Percentiles rank a stretch among this genome's conserved stretches.
Conservation (phyloP, 2,888 invertebrate genomes). For the Amphipyra tragopoginis region DNA sequence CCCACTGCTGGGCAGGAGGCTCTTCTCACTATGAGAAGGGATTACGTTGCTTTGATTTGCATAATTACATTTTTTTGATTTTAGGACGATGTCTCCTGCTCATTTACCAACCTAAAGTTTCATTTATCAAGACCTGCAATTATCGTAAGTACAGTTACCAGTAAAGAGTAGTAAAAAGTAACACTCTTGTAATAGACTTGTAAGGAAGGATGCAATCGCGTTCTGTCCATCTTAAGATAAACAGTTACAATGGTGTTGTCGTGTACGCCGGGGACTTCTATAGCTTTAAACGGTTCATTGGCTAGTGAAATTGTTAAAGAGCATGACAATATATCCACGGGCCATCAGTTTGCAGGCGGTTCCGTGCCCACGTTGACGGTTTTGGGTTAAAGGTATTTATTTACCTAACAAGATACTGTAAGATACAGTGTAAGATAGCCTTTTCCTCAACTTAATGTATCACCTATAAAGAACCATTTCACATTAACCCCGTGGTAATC, state of each 20-base stretch:
- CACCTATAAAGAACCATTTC: constrained; percentile 69
- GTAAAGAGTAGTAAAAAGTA: constrained; percentile 50
- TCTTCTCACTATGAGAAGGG: no score
- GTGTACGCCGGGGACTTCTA: constrained; percentile 48
- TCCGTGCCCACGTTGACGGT: constrained; percentile 74
- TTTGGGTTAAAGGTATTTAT: constrained; percentile 84
- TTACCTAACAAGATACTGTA: constrained; percentile 77
- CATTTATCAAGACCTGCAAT: constrained; percentile 17
- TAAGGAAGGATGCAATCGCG: constrained; percentile 58
- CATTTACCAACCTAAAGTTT: not conserved
- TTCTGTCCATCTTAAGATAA: constrained; percentile 60
- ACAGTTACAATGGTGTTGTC: constrained; percentile 61
- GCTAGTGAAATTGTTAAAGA: constrained; percentile 63
- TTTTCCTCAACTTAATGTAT: constrained; percentile 70
- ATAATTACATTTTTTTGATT: no score
- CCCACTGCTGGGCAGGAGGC: no score
- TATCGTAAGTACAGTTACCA: constrained; percentile 31
- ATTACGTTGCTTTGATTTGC: no score
- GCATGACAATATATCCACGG: constrained; percentile 56
- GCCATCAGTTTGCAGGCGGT: constrained; percentile 70
- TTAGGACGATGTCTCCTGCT: not conserved
- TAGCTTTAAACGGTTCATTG: constrained; percentile 62
- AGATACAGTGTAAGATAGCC: constrained; percentile 71
- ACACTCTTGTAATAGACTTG: constrained; percentile 56
- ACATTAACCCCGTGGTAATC: constrained; percentile 62